These are phyloP conservation scores for Dioctria rufipes DNA, from an alignment of 2,888 invertebrate species.

Conservation along the genomic window DNA sequence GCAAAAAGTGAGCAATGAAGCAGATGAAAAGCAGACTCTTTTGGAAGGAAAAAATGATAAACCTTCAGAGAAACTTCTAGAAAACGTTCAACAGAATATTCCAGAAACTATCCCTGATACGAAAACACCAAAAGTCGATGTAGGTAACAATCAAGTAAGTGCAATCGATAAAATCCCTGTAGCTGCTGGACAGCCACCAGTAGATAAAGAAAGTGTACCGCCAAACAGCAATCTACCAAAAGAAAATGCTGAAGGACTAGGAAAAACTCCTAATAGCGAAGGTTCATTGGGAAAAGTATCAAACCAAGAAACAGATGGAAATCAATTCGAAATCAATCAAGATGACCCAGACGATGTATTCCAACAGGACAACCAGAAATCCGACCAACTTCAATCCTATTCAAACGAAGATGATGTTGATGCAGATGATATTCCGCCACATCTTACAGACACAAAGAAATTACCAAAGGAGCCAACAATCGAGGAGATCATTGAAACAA, in stretches of 20 bases:
- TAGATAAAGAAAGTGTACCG: neutral
- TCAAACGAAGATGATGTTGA: constrained; percentile 12
- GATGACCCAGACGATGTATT: constrained; percentile 10
- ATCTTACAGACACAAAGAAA: constrained; percentile 19
- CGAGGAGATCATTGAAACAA: neutral
- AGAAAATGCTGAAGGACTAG: neutral
- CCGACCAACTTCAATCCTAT: neutral
- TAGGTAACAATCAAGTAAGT: too few species aligned
- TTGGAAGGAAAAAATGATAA: too few species aligned
- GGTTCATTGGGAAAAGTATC: neutral
- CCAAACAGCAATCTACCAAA: neutral
- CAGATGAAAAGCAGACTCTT: too few species aligned
- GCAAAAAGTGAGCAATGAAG: too few species aligned
- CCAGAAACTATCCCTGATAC: too few species aligned
- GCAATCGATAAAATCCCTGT: too few species aligned
- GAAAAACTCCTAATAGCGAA: neutral
- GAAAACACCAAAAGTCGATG: too few species aligned
- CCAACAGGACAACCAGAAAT: neutral
- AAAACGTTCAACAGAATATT: too few species aligned
- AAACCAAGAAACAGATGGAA: neutral
- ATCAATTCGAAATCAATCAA: neutral
- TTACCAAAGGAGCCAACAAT: neutral
- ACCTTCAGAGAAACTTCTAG: too few species aligned
- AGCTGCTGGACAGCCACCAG: too few species aligned
- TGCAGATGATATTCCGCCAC: neutral